Evolutionary conservation across 2,888 invertebrate species (phyloP).

Genomic region (Tortrix viridana): DNA sequence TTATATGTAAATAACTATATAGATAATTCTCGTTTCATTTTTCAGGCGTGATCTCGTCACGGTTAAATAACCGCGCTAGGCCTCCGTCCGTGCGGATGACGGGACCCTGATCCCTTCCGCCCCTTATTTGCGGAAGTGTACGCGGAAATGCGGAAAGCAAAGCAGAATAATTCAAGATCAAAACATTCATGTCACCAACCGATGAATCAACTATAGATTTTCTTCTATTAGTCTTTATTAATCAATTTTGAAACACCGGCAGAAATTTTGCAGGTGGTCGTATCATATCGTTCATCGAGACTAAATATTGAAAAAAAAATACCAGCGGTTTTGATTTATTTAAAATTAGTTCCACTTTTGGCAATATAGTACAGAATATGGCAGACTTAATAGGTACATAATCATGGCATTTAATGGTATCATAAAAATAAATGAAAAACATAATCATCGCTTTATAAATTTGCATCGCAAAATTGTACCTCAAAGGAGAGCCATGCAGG

Average conservation of each 20-base stretch:
- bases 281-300: too few species aligned
- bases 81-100: conserved; percentile 15
- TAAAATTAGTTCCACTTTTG: too few species aligned
- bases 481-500: too few species aligned
- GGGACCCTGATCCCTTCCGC: conserved; percentile 25
- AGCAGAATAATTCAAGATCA: conserved; percentile 17
- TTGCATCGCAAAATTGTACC: too few species aligned
- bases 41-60: conserved; percentile 16
- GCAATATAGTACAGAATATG: too few species aligned
- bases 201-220: background rate
- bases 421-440: too few species aligned
- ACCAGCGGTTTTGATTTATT: too few species aligned
- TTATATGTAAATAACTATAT: too few species aligned
- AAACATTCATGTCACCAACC: conserved; percentile 12
- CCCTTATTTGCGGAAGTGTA: conserved; percentile 32
- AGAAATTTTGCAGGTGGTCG: background rate
- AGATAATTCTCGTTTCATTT: conserved; percentile 14
- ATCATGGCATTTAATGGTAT: too few species aligned
- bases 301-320: too few species aligned
- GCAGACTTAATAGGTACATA: too few species aligned
- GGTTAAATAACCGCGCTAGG: conserved; percentile 16
- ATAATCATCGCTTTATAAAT: too few species aligned
- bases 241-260: background rate
- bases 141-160: conserved; percentile 18
- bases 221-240: background rate